A percentile compares a stretch with the other conserved stretches of the same genome.
phyloP scores from a whole-genome alignment of 2,113 vertebrate genomes.

The Petrocephalus zakoni region DNA sequence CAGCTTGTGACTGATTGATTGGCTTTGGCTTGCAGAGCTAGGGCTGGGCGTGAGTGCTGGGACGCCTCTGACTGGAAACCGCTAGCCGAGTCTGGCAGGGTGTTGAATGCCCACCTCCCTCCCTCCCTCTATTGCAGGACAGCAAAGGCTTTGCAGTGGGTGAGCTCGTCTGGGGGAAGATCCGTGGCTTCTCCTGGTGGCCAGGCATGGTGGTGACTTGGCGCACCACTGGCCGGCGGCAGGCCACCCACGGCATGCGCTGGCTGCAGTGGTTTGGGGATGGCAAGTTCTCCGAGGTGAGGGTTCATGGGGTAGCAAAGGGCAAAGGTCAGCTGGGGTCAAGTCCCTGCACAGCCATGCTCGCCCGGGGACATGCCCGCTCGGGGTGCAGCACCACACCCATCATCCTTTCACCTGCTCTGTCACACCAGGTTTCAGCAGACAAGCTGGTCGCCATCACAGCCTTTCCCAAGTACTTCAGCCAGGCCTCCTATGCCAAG shows the following conservation, averaged over 20 bases:
- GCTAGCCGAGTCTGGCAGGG: not conserved
- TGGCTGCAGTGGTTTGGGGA: constrained; percentile 81
- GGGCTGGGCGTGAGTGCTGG: not conserved
- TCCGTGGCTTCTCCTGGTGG: constrained; percentile 73
- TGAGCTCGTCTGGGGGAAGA: constrained; percentile 78
- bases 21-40: not conserved
- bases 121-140: constrained; percentile 47
- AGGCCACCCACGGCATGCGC: constrained; percentile 47
- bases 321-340: not conserved
- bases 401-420: not conserved
- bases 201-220: constrained; percentile 65
- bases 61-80: not conserved
- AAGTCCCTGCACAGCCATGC: not conserved
- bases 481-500: constrained; percentile 64
- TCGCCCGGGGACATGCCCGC: not conserved
- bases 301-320: constrained; percentile 20
- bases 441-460: constrained; percentile 63
- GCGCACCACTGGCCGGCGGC: constrained; percentile 37
- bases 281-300: constrained; percentile 71
- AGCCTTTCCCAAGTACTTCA: constrained; percentile 72
- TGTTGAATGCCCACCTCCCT: not conserved
- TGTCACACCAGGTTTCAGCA: constrained; percentile 57
- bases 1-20: not conserved
- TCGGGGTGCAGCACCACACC: too few relatives aligned
- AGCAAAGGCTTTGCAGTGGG: constrained; percentile 64